Evolutionary conservation across 2,888 invertebrate species (phyloP).

Genomic region (Anticlea derivata): DNA sequence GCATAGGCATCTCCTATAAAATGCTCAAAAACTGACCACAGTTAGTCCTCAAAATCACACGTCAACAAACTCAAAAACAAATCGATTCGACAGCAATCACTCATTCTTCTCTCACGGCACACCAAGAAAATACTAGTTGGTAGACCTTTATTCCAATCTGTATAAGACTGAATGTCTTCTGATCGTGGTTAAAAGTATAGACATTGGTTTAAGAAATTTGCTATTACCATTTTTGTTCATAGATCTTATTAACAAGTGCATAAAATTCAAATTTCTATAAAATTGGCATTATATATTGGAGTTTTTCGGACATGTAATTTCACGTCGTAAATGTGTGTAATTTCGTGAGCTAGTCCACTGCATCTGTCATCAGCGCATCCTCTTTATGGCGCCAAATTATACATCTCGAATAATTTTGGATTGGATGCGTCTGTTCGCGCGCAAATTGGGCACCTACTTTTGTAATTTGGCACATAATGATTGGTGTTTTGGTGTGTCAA

Average conservation of each 20-base stretch:
- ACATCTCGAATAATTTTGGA: conserved; percentile 32
- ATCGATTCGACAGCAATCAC: conserved; percentile 36
- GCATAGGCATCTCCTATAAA: too few species aligned
- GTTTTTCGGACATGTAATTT: conserved; percentile 42
- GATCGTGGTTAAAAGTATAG: background rate
- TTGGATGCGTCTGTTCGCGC: conserved; percentile 14
- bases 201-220: background rate
- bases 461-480: conserved; percentile 30
- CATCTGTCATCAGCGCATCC: conserved; percentile 53
- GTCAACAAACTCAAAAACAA: conserved; percentile 35
- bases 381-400: conserved; percentile 60
- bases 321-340: conserved; percentile 48
- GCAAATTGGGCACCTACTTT: conserved; percentile 26
- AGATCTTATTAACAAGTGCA: background rate
- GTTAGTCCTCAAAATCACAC: too few species aligned
- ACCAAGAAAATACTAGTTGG: background rate
- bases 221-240: background rate
- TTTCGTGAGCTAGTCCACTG: conserved; percentile 39
- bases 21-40: too few species aligned
- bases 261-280: background rate
- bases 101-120: conserved; percentile 38
- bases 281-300: background rate
- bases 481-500: conserved; percentile 29
- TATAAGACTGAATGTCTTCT: background rate
- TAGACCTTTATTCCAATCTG: background rate